Conservation (phyloP, 2,797 vertebrate species). For the Gymnoscopelus microlampas region DNA sequence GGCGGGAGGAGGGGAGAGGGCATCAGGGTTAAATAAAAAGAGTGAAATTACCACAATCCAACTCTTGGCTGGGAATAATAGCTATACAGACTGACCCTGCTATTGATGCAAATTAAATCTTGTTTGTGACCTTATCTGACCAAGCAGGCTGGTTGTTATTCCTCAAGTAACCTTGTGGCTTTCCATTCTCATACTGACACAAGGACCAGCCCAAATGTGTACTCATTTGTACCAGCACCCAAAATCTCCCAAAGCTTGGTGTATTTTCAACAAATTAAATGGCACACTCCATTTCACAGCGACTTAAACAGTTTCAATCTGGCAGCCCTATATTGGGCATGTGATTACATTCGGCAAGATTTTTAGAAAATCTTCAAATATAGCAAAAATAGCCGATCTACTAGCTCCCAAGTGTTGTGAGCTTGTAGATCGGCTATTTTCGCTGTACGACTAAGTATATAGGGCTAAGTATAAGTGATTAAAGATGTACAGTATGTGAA, state of each 20-base stretch:
- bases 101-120: conserved; percentile 73
- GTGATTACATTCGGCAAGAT: too few relatives aligned
- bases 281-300: neutral
- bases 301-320: neutral
- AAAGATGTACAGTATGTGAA: too few relatives aligned
- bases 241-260: neutral
- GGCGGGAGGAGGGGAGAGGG: conserved; percentile 50
- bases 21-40: conserved; percentile 74
- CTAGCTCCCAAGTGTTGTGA: too few relatives aligned
- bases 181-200: conserved; percentile 13
- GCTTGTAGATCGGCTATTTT: too few relatives aligned
- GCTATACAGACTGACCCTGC: conserved; percentile 39
- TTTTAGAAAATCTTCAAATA: too few relatives aligned
- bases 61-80: conserved; percentile 55
- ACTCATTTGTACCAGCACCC: conserved; percentile 25
- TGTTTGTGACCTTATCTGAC: conserved; percentile 61
- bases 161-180: conserved; percentile 44
- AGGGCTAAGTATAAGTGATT: too few relatives aligned
- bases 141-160: conserved; percentile 43
- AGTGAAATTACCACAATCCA: conserved; percentile 67
- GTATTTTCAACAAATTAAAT: neutral
- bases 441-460: too few relatives aligned
- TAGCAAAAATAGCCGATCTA: too few relatives aligned
- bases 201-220: neutral
- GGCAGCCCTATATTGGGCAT: too few relatives aligned